Base-by-base conservation (phyloP, 2,797 vertebrate genomes). In the Sebastes kiyomatsui region DNA sequence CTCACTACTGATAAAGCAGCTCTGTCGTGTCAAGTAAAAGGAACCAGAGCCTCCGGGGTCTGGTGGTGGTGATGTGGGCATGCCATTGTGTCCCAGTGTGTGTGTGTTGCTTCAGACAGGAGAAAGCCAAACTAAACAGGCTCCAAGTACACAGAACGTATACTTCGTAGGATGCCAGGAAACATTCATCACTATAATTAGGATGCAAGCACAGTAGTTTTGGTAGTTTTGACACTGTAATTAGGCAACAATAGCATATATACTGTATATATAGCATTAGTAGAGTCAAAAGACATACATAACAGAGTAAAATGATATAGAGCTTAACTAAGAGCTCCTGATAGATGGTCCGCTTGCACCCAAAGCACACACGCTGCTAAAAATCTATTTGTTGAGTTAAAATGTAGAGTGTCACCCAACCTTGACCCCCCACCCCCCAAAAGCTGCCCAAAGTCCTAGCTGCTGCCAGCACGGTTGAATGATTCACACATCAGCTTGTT, bases 401-500 rank as follows among this genome's bases (percentile, higher is more conserved):
- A 79, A 76, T 16, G 56, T 38, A 27, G 54, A 84, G 38, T 52
- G 32, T 73, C 76, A 71, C 49, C 77, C 67, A 73, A 85, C 78
- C 73, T 70, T 62, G 72, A 80, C 82, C 78, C 20, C 54, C 49
- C 35, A 77, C 84, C 79, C 60, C 23, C 42, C 42, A 49, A 78
- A 87, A 76, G 32, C 72, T 71, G 83, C 79, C 73, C 65, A 42
- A 2, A 81, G 76, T 77, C 81, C 78, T 71, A 23, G 54, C 77
- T 73, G 68, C 75, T 62, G 2, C 1, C 67, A n/a, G 23, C 4
- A 54, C 20, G 74, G 80, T 11, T 81, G 85, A 87, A 52, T 77
- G 82, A 80, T 72, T 86, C 82, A n/a, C 64, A 74, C 74, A 77
- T 84, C 59, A 7, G 76, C 83, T 72, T 88, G 85, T 89, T 90